These are phyloP conservation scores for Leptothorax acervorum DNA, from an alignment of 2,888 invertebrate species.

Conservation along the genomic window DNA sequence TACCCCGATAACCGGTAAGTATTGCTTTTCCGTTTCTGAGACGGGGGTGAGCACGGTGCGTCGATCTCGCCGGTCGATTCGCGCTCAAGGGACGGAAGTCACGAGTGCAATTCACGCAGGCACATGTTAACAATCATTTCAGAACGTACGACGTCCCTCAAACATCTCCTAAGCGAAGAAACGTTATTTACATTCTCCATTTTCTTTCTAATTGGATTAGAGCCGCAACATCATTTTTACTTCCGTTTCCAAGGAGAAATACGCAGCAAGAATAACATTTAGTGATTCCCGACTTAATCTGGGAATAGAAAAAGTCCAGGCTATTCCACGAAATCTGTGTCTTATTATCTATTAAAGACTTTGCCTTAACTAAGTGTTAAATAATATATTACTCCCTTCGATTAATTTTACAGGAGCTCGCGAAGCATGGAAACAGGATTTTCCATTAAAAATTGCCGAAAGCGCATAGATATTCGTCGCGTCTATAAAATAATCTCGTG, in stretches of 20 bases:
- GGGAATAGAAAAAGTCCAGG: neutral
- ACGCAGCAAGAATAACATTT: neutral
- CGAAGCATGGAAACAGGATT: neutral
- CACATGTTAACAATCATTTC: neutral
- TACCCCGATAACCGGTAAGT: conserved; percentile 29
- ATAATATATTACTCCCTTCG: neutral
- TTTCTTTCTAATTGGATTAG: neutral
- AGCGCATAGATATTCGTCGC: neutral
- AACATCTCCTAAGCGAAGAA: neutral
- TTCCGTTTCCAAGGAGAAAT: neutral
- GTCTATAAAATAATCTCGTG: neutral
- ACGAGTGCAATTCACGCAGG: neutral
- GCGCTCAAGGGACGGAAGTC: neutral
- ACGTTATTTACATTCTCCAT: neutral
- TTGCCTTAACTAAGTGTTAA: neutral
- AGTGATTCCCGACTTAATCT: neutral
- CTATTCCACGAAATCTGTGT: neutral
- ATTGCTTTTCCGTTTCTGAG: conserved; percentile 44
- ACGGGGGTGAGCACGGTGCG: conserved; percentile 12
- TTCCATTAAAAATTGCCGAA: neutral
- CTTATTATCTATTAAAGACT: neutral
- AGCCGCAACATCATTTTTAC: neutral
- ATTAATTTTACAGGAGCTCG: neutral
- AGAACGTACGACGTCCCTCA: neutral
- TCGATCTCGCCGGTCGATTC: conserved; percentile 36